phyloP scores from a whole-genome alignment of 37 sponge, comb jelly and placozoan species.

The Agelas oroides region DNA sequence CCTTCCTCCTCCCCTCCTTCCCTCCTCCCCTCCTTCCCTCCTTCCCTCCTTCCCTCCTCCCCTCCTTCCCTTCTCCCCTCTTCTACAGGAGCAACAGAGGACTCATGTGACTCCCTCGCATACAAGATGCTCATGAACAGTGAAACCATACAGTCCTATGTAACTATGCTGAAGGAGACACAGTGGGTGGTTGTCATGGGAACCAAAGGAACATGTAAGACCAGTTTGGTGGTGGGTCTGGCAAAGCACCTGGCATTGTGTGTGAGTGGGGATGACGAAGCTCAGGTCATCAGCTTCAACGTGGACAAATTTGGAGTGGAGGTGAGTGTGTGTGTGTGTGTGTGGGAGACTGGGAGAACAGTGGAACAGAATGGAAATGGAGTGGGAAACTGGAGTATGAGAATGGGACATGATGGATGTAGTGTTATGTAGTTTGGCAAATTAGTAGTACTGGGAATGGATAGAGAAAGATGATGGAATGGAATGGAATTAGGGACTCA shows the following conservation, averaged over 20 bases:
- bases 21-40: too few relatives aligned
- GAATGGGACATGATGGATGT: too few relatives aligned
- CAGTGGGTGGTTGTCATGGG: constrained; percentile 89
- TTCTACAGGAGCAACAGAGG: constrained; percentile 47
- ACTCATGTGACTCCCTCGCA: constrained; percentile 60
- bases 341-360: not conserved
- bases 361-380: not conserved
- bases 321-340: constrained; percentile 50
- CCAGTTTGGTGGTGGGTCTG: constrained; percentile 66
- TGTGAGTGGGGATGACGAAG: constrained; percentile 35
- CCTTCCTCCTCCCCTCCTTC: too few relatives aligned
- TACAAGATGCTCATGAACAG: constrained; percentile 50
- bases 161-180: constrained; percentile 55
- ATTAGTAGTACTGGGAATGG: too few relatives aligned
- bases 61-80: too few relatives aligned
- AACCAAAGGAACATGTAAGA: constrained; percentile 85
- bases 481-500: too few relatives aligned
- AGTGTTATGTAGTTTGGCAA: too few relatives aligned
- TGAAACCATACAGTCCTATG: constrained; percentile 45
- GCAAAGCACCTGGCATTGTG: constrained; percentile 47
- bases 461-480: not conserved
- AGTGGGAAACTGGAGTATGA: too few relatives aligned
- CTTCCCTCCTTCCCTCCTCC: too few relatives aligned
- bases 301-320: constrained; percentile 62
- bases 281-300: constrained; percentile 46